Evolutionary conservation across 2,888 invertebrate genomes (phyloP), one percentile per base, ranked within the genome.

Genomic region (Eueremaeus valkanovi): DNA sequence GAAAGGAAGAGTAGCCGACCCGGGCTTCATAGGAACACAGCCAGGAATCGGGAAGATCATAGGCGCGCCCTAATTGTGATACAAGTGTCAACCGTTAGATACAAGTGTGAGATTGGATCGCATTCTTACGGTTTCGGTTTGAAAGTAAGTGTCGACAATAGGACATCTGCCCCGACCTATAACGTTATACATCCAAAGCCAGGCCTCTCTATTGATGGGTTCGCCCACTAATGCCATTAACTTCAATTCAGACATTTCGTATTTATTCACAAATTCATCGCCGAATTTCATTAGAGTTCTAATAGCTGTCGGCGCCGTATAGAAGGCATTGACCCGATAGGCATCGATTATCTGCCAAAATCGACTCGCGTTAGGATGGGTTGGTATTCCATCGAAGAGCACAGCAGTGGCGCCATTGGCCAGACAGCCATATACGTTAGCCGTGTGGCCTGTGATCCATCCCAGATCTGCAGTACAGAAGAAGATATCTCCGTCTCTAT

Each of bases 61-160:
- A 85, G 98, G 97, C 0, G 98, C 98, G 9, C 98, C 98, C 81
- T 81, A n/a, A n/a, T 61, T 33, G n/a, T 33, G 11, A 5, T 1
- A 63, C 9, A 66, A 13, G n/a, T 2, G 33, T n/a, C n/a, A n/a
- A n/a, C n/a, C n/a, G n/a, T n/a, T n/a, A n/a, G n/a, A 70, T 16
- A 72, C 11, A 73, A 31, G 1, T 3, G 9, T 27, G 8, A 51
- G 1, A 29, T n/a, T 61, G 24, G 13, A 29, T 58, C 5, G 18
- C 8, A 18, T 42, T 75, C 81, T 80, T 80, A 85, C 86, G 3
- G 98, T 99, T 86, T 99, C 99, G 0, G 99, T 99, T 86, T 99
- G 99, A 97, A 98, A 99, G 85, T 95, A 99, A 0, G 99, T 99
- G 83, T 99, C 99, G 0, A 92, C 93, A 81, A 99, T 91, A 74